Conservation (phyloP, 2,888 invertebrate species). For the Conops quadrifasciatus region DNA sequence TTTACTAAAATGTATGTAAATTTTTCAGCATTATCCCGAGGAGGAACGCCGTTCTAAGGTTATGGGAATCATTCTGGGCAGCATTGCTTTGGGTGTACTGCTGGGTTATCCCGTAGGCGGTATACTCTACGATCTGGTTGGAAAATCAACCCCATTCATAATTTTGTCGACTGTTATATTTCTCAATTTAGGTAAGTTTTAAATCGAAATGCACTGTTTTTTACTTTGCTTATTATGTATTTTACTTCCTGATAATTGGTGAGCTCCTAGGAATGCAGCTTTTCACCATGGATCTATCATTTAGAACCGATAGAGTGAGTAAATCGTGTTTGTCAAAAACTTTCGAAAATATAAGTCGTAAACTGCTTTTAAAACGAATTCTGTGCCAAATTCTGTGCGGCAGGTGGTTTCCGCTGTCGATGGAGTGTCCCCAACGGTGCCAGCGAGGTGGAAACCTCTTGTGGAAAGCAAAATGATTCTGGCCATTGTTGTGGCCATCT, state of each 20-base stretch:
- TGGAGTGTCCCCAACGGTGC: slow-evolving; percentile 49
- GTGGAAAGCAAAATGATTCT: slow-evolving; percentile 73
- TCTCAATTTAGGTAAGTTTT: slow-evolving; percentile 66
- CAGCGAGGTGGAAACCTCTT: slow-evolving; percentile 68
- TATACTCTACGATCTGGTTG: slow-evolving; percentile 77
- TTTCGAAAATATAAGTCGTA: too few relatives aligned
- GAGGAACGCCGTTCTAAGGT: slow-evolving; percentile 68
- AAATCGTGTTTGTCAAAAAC: neutral
- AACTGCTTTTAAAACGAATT: neutral
- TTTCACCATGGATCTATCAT: slow-evolving; percentile 59
- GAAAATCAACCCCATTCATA: slow-evolving; percentile 79
- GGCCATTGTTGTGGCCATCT: slow-evolving; percentile 74
- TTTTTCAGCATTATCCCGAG: slow-evolving; percentile 60
- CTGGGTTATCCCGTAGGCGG: slow-evolving; percentile 85
- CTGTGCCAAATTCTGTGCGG: neutral
- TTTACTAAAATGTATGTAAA: slow-evolving; percentile 2
- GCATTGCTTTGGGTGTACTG: slow-evolving; percentile 81
- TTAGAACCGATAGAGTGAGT: slow-evolving; percentile 57
- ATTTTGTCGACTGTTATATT: slow-evolving; percentile 72
- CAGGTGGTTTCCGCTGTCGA: slow-evolving; percentile 35
- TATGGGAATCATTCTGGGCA: slow-evolving; percentile 85
- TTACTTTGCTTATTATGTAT: neutral
- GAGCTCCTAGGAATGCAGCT: slow-evolving; percentile 55
- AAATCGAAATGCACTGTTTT: neutral
- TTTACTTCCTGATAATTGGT: too few relatives aligned